Conservation (phyloP, 2,113 vertebrate species). For the Macaca nemestrina region DNA sequence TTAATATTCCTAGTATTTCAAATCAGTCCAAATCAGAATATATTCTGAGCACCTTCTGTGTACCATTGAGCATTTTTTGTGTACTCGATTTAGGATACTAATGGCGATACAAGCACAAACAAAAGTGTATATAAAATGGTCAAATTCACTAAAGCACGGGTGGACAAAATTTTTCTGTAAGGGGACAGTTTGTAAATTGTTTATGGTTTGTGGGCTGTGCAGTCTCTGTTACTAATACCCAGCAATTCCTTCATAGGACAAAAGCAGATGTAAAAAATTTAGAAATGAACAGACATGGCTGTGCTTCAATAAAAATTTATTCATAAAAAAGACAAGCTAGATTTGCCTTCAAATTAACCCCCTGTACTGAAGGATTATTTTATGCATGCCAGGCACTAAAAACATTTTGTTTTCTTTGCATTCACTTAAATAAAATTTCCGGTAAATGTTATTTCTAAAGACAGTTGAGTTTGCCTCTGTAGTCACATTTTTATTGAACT, state of each 20-base stretch:
- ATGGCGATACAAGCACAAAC: not conserved
- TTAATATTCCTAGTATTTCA: not conserved
- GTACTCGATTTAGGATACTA: not conserved
- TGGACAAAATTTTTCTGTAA: not conserved
- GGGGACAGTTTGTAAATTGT: not conserved
- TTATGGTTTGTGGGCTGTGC: not conserved
- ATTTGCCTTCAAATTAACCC: not conserved
- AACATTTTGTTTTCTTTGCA: not conserved
- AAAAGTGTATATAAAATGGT: not conserved
- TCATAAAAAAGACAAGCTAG: not conserved
- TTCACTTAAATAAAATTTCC: not conserved
- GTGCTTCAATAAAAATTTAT: conserved; percentile 30
- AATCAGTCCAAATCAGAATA: not conserved
- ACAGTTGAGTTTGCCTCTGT: not conserved
- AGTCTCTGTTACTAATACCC: not conserved
- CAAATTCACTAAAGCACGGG: fast-evolving
- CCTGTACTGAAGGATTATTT: not conserved
- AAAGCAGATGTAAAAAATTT: not conserved
- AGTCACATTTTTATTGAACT: not conserved
- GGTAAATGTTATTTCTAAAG: not conserved
- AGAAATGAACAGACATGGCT: not conserved
- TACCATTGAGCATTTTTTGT: not conserved
- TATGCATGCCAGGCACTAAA: not conserved
- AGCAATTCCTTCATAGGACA: not conserved
- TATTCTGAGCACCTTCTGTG: not conserved